Evolutionary conservation across 30 jellyfish, hydroid and myxozoan species (phyloP), one percentile per base, ranked within the genome.

Genomic region (Phacellophora camtschatica): DNA sequence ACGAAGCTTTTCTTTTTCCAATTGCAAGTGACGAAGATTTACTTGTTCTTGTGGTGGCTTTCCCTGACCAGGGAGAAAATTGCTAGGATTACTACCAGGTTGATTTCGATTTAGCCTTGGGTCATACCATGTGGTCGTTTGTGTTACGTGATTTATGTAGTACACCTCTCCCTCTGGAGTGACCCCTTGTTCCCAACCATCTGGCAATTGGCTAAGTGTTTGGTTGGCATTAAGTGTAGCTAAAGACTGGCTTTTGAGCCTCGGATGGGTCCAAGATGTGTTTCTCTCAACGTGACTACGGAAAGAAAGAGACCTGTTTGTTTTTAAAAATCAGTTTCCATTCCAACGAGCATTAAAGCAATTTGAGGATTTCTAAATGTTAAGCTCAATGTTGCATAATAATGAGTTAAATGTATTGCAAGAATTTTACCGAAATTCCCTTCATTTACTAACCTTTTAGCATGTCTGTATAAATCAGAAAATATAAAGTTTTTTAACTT

Each of bases 111-210:
- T 69, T 15, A 89, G 36, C 29, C 98, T 94, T 5, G 98, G 98
- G 61, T 92, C 98, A 71, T 70, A 84, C 98, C 98, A 92, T 10
- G 97, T 92, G 23, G 98, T 92, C 16, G 98, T 77, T 59, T 85
- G 88, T 34, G 96, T 92, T 20, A 48, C 46, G 37, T 92, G 98
- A 68, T 92, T 81, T 8, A 92, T 85, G 71, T 74, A 92, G 82
- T 92, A 92, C 4, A 92, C 95, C 58, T 92, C 98, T 39, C 98
- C 98, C 46, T 92, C 98, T 0, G 98, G 82, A 28, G 98, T 92
- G 7, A 84, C 88, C 10, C 97, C 98, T 66, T 86, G 98, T 57
- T 92, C 98, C 98, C 98, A 92, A 7, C 98, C 98, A 37, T 92
- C 98, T 0, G 98, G 98, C 13, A 92, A 63, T 42, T 85, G 83